Evolutionary conservation across 2,797 vertebrate species (phyloP).

Genomic region (Oryzias sinensis): DNA sequence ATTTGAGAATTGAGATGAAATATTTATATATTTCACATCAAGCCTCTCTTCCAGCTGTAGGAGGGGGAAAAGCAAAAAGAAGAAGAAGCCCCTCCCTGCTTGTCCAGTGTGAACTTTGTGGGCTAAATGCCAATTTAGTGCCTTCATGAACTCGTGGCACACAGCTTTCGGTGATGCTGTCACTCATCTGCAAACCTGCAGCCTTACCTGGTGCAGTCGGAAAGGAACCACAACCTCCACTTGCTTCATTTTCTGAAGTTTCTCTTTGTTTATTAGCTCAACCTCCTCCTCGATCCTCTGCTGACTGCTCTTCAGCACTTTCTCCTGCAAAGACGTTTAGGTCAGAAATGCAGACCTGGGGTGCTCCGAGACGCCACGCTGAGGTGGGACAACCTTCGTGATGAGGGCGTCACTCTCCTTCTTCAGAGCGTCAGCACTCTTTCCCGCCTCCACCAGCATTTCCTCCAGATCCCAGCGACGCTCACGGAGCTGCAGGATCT

Average conservation of each 20-base stretch:
- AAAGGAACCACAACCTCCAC: constrained; percentile 86
- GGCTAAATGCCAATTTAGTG: no score
- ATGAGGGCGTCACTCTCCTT: constrained; percentile 78
- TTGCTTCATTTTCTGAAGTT: constrained; percentile 87
- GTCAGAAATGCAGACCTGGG: background rate
- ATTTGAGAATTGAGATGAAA: no score
- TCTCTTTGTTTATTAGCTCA: constrained; percentile 88
- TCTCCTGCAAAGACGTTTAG: constrained; percentile 71
- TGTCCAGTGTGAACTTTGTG: no score
- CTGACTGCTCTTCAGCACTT: constrained; percentile 70
- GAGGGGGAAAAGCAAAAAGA: no score
- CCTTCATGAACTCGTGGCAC: no score
- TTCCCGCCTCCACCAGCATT: constrained; percentile 80
- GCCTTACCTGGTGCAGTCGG: constrained; percentile 87
- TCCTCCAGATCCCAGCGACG: constrained; percentile 84
- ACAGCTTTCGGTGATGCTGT: no score
- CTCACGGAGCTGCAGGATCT: constrained; percentile 81
- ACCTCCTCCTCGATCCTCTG: constrained; percentile 75
- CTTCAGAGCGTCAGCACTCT: constrained; percentile 76
- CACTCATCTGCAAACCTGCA: no score
- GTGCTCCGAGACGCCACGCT: background rate
- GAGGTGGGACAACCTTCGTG: constrained; percentile 78
- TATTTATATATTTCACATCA: no score
- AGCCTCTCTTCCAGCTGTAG: no score
- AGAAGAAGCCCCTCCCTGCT: no score